phyloP scores from a whole-genome alignment of 2,888 invertebrate genomes.

The Odontomyia ornata region DNA sequence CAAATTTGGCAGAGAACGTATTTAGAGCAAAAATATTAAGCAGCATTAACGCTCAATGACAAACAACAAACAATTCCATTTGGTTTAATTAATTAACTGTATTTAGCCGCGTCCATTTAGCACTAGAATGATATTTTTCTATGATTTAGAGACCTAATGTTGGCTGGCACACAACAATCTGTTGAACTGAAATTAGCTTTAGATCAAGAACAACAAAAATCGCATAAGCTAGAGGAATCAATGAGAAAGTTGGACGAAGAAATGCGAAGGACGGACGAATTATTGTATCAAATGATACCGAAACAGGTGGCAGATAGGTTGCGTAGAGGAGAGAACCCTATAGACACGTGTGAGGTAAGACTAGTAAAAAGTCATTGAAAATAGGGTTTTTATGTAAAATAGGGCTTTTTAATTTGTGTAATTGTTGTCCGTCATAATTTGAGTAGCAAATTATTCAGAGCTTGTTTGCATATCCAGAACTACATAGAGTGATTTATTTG shows the following conservation, averaged over 20 bases:
- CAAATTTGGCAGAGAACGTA: too few species aligned
- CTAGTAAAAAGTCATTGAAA: background rate
- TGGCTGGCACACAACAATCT: slow-evolving; percentile 96
- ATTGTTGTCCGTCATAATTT: too few species aligned
- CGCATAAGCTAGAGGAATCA: slow-evolving; percentile 93
- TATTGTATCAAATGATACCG: slow-evolving; percentile 98
- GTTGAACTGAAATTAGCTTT: slow-evolving; percentile 94
- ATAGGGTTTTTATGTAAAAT: background rate
- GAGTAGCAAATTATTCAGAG: too few species aligned
- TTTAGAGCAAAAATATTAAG: too few species aligned
- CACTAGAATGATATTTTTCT: too few species aligned
- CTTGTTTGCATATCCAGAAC: too few species aligned
- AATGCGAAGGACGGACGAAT: slow-evolving; percentile 93
- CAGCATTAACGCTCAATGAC: too few species aligned
- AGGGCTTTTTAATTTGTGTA: too few species aligned
- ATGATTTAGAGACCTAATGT: slow-evolving; percentile 81
- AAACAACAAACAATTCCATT: too few species aligned
- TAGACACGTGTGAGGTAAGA: slow-evolving; percentile 93
- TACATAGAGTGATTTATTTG: too few species aligned
- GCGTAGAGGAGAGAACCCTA: slow-evolving; percentile 92
- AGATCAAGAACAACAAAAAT: slow-evolving; percentile 96
- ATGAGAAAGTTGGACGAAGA: slow-evolving; percentile 96
- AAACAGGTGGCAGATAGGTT: slow-evolving; percentile 95
- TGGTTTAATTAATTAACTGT: too few species aligned
- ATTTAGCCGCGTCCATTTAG: too few species aligned